Conservation (phyloP, 2,797 vertebrate genomes). For the Pipistrellus kuhlii region DNA sequence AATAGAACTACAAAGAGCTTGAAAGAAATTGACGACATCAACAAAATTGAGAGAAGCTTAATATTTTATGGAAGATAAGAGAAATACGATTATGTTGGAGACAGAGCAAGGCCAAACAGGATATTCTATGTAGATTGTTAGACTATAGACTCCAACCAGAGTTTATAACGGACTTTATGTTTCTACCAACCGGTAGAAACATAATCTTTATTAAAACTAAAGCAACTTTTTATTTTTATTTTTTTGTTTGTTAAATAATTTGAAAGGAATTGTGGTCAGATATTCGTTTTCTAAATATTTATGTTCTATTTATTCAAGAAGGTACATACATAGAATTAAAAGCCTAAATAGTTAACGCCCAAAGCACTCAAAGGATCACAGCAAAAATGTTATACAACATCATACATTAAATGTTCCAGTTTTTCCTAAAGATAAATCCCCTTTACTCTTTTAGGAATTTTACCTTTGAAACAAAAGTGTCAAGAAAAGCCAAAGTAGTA, state of each 20-base stretch:
- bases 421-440: constrained; percentile 37
- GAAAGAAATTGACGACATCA: neutral
- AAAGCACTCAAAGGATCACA: neutral
- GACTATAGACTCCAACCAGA: neutral
- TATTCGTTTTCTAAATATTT: neutral
- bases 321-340: neutral
- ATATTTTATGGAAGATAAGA: neutral
- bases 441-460: constrained; percentile 17
- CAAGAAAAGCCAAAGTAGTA: neutral
- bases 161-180: neutral
- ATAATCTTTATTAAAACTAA: constrained; percentile 15
- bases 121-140: neutral
- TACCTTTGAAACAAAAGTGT: constrained; percentile 56
- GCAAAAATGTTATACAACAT: neutral
- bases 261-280: neutral
- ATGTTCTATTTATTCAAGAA: neutral
- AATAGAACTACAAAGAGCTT: constrained; percentile 3
- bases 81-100: neutral
- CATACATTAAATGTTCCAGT: neutral
- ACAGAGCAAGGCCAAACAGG: neutral
- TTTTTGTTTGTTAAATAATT: neutral
- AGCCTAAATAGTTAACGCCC: neutral
- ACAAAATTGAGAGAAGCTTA: neutral
- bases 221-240: neutral
- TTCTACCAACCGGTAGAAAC: neutral